Evolutionary conservation across 2,113 vertebrate genomes (phyloP), one percentile per base, ranked within the genome.

Genomic region (Urocitellus parryii): DNA sequence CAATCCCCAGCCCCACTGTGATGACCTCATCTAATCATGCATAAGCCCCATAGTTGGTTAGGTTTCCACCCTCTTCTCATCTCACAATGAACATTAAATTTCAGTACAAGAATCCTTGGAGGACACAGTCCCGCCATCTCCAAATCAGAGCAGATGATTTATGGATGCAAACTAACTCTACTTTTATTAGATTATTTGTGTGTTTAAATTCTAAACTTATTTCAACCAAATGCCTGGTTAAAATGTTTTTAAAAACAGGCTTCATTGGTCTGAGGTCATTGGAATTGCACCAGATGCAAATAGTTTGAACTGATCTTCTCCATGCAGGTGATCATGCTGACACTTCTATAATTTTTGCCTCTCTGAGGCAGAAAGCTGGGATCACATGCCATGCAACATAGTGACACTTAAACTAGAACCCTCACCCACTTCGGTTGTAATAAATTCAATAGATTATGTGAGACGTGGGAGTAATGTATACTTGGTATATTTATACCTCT

Each of bases 161-260:
- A 86, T 6, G 16, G 58, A 77, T 72, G 81, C n/a, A 88, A 96
- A 58, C 13, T 34, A 96, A 58, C 13, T 34, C 9, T 32, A 70
- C 25, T 82, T 92, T 32, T 78, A 51, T 84, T 88, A n/a, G 51
- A n/a, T 84, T 87, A 48, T 37, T 78, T 73, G 13, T 82, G 29
- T 16, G 45, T 88, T 74, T 86, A 70, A 82, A 65, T 72, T 88
- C 70, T 79, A 51, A 95, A 91, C 20, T 94, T 78, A 82, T 74
- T 79, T 84, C 58, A 72, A 53, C 79, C 29, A 58, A 58, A 58
- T 53, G 25, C 72, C 56, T 76, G n/a, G 48, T 68, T 61, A 67
- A 86, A 83, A 85, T 82, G 56, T 63, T 85, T 87, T 53, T 4
- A 56, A 94, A 84, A 91, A 84, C 92, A 76, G 73, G 67, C 68